A percentile compares a stretch with the other conserved stretches of the same genome.
Evolutionary conservation across 2,113 vertebrate genomes (phyloP).

Genomic region (Ictalurus punctatus): DNA sequence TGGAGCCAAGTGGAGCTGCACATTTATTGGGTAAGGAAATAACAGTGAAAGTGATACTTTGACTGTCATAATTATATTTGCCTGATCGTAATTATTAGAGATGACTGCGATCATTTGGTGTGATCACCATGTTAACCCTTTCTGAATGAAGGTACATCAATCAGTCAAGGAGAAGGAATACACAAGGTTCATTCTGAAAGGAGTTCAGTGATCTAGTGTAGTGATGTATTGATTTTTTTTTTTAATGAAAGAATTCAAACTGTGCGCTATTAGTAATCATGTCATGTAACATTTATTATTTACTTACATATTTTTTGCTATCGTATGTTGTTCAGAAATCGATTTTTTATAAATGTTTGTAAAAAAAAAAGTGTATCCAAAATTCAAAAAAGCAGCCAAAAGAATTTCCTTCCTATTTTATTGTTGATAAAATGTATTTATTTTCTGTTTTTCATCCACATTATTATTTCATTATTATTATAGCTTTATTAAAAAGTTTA

Average conservation of each 20-base stretch:
- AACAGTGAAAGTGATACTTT: background rate
- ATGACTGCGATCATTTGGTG: background rate
- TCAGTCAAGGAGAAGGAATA: background rate
- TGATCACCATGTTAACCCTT: background rate
- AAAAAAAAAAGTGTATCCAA: background rate
- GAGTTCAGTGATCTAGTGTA: background rate
- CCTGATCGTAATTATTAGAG: background rate
- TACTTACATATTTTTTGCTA: background rate
- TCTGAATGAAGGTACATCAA: background rate
- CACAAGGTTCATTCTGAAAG: background rate
- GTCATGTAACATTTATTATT: background rate
- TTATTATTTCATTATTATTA: no score
- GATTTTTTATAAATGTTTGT: background rate
- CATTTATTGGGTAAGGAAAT: background rate
- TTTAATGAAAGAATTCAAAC: background rate
- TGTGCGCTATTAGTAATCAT: background rate
- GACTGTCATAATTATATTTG: background rate
- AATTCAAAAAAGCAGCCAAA: background rate
- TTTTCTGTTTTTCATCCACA: background rate
- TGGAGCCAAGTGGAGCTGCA: constrained; percentile 31
- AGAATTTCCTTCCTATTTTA: background rate
- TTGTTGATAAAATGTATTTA: background rate
- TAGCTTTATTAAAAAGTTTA: no score
- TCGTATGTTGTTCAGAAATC: background rate
- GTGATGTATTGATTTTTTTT: background rate